phyloP scores from a whole-genome alignment of 1,140 invertebrate genomes.

The Argopecten irradians region DNA sequence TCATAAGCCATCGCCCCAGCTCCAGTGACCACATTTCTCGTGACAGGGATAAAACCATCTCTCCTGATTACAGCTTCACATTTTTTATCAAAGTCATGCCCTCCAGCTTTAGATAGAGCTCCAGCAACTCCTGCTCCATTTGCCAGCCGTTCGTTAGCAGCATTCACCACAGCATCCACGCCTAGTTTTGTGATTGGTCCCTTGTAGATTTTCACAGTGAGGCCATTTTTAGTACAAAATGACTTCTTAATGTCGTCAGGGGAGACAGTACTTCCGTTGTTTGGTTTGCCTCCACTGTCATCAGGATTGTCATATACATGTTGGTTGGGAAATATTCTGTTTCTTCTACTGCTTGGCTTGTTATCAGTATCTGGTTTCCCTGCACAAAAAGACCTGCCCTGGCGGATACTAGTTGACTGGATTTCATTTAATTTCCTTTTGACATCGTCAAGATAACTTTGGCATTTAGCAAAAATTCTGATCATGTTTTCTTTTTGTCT shows the following conservation, averaged over 20 bases:
- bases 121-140: conserved; percentile 91
- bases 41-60: conserved; percentile 40
- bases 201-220: conserved; percentile 55
- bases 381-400: too few species aligned
- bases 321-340: neutral
- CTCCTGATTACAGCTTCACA: conserved; percentile 43
- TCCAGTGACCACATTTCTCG: conserved; percentile 43
- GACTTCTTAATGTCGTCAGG: neutral
- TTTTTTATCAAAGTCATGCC: conserved; percentile 44
- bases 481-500: neutral
- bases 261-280: neutral
- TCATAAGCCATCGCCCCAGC: conserved; percentile 54
- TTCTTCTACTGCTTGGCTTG: neutral
- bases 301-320: neutral
- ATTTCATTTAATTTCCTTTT: neutral
- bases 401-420: too few species aligned
- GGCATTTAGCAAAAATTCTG: neutral
- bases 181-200: conserved; percentile 91
- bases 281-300: neutral
- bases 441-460: neutral
- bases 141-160: conserved; percentile 86
- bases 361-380: too few species aligned
- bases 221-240: neutral
- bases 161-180: conserved; percentile 93
- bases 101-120: conserved; percentile 81